phyloP scores from a whole-genome alignment of 2,113 vertebrate genomes.

The Pituophis catenifer region DNA sequence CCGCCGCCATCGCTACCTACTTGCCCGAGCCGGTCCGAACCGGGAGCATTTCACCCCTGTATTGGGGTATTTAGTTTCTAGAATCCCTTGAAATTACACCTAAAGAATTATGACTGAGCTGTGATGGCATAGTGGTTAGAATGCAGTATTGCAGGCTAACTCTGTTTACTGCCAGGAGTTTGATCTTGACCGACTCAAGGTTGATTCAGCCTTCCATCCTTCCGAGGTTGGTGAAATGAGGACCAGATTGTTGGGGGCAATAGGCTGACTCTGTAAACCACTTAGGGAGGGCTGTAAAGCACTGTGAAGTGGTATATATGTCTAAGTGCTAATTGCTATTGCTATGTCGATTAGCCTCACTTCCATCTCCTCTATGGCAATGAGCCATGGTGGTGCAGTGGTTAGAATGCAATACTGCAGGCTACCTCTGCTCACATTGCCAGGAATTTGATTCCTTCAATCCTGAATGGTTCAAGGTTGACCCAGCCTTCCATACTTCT shows the following conservation, averaged over 20 bases:
- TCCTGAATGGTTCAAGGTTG: not conserved
- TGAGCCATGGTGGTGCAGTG: not conserved
- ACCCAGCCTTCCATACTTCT: not conserved
- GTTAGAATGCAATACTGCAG: not conserved
- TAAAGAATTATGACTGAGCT: slow-evolving; percentile 53
- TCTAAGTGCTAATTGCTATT: not conserved
- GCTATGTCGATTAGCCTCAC: not conserved
- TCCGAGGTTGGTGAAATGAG: not conserved
- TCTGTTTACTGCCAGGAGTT: not conserved
- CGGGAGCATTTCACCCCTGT: not conserved
- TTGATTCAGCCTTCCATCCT: not conserved
- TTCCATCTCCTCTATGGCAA: not conserved
- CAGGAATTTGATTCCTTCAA: not conserved
- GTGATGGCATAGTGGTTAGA: not conserved
- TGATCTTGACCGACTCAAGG: not conserved
- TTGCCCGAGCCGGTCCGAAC: no score
- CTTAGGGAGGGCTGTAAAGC: no score
- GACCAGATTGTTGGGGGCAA: not conserved
- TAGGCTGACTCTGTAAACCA: not conserved
- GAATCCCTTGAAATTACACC: slow-evolving; percentile 60
- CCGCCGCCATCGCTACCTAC: no score
- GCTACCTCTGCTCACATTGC: not conserved
- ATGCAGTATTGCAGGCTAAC: not conserved
- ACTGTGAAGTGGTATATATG: not conserved
- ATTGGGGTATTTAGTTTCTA: slow-evolving; percentile 57